Conservation (phyloP, 2,113 vertebrate genomes). For the Lethenteron reissneri region DNA sequence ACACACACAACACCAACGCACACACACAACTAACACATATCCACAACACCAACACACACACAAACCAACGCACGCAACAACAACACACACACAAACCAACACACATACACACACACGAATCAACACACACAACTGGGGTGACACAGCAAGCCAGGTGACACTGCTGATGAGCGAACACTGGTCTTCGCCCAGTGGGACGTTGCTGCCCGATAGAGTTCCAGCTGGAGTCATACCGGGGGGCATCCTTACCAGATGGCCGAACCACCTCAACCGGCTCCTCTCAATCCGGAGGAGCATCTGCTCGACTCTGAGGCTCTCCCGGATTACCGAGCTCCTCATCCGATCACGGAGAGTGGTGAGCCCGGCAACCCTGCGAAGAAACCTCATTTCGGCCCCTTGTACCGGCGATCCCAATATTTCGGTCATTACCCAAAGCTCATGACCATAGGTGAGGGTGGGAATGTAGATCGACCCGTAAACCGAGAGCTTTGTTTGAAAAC, state of each 20-base stretch:
- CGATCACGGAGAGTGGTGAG: background rate
- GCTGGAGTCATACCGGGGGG: background rate
- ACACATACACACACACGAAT: too few relatives aligned
- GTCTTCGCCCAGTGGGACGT: background rate
- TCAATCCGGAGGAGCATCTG: background rate
- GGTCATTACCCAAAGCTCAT: conserved; percentile 2
- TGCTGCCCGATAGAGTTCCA: background rate
- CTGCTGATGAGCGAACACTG: too few relatives aligned
- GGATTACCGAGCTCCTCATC: conserved; percentile 1
- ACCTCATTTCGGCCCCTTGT: conserved; percentile 8
- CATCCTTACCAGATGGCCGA: conserved; percentile 5
- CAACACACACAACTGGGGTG: too few relatives aligned
- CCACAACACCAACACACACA: too few relatives aligned
- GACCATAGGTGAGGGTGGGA: background rate
- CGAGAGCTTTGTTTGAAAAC: too few relatives aligned
- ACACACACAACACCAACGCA: too few relatives aligned
- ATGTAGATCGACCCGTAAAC: too few relatives aligned
- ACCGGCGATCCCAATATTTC: conserved; percentile 1
- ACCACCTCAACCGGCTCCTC: background rate
- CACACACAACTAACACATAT: too few relatives aligned
- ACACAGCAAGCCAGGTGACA: too few relatives aligned
- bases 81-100: too few relatives aligned
- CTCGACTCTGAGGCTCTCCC: conserved; percentile 7
- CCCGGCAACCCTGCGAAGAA: background rate
- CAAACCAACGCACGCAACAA: too few relatives aligned